Evolutionary conservation across 53 echinoderm and acorn worm genomes (phyloP), one percentile per base, ranked within the genome.

Genomic region (Paelopatides confundens): DNA sequence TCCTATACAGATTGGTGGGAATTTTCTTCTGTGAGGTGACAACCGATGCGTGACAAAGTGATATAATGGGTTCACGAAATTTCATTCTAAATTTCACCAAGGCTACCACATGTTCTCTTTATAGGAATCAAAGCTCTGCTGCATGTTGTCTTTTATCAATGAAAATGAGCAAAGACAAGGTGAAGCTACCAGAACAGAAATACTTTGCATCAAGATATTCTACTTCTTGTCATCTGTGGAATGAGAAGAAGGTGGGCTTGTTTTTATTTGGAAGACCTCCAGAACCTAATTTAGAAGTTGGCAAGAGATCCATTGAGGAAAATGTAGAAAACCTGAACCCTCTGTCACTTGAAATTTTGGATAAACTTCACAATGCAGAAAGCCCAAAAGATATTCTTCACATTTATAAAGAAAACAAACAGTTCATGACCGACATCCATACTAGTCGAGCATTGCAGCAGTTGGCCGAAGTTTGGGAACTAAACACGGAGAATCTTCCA

Each of bases 391-490:
- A 86, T 13, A 77, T 90, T 6, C 34, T 90, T 5, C 23, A 66
- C 7, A 67, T 90, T 66, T 65, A 35, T 11, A 15, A 33, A 17
- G 76, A 85, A 4, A 50, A 79, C 31, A 79, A 79, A 51, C 53
- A 46, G 48, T 51, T 50, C 52, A 31, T 79, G 49, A 79, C 39
- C 31, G 88, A 82, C 15, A 88, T 94, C 65, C 94, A 94, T 31
- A 52, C 47, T 23, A 88, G 86, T 1, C 76, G 91, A 27, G 94
- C 94, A 8, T 63, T 94, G 32, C 66, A 49, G 62, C 88, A 81
- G 49, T 86, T 94, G 3, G 88, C 91, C 15, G 86, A 88, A 46
- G 82, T 94, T 62, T 69, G 63, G 48, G 63, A 67, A 6, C 76
- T 77, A 0, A 29, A 40, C 4, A 30, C 32, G 12, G 54, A 49